Evolutionary conservation across 2,113 vertebrate species (phyloP).

Genomic region (Castor canadensis): DNA sequence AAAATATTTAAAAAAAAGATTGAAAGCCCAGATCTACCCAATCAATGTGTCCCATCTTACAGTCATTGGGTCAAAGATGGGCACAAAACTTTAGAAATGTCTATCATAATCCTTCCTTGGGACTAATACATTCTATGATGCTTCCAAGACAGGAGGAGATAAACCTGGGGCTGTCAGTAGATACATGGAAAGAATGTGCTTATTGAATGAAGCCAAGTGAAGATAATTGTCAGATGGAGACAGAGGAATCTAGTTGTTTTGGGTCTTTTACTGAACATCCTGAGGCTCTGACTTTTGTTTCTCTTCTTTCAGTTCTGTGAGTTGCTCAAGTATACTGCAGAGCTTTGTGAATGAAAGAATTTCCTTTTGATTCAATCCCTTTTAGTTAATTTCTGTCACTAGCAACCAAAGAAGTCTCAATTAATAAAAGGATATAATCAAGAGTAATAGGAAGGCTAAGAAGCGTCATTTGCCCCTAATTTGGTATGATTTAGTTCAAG

Average conservation of each 20-base stretch:
- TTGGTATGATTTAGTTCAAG: not conserved
- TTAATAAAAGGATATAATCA: not conserved
- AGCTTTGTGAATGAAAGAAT: not conserved
- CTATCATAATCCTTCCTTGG: not conserved
- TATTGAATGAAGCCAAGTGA: not conserved
- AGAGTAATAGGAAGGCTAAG: not conserved
- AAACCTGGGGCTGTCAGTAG: not conserved
- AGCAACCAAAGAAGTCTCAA: not conserved
- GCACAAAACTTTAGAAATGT: not conserved
- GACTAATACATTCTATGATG: not conserved
- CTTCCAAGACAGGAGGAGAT: not conserved
- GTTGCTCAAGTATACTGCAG: not conserved
- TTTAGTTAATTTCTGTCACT: not conserved
- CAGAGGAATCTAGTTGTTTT: not conserved
- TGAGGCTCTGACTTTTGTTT: not conserved
- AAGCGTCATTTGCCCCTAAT: not conserved
- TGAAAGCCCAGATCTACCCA: not conserved
- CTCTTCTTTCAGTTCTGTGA: not conserved
- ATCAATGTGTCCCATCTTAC: not conserved
- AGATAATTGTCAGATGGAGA: not conserved
- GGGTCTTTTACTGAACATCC: not conserved
- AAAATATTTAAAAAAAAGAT: not conserved
- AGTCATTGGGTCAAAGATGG: not conserved
- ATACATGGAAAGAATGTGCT: not conserved
- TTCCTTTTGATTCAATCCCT: not conserved